Base-by-base conservation (phyloP, 2,888 invertebrate species). In the Epinotia nisella region DNA sequence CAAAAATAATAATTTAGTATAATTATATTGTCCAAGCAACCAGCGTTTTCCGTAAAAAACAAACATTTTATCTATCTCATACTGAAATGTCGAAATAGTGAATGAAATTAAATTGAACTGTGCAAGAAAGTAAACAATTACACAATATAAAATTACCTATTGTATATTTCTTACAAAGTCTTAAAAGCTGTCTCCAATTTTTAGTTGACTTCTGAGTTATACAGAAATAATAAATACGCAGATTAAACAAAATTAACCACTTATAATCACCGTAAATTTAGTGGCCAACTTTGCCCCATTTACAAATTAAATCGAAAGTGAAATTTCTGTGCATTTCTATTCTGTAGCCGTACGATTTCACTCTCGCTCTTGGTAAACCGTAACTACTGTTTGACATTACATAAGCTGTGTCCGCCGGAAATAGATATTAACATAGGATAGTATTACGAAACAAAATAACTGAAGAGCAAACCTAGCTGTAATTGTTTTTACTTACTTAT, bases 371-470 rank as follows among this genome's bases (percentile, higher is more conserved):
- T 64, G n/a, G 49, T 15, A 10, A 3, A 21, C 21, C 55, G 55
- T 55, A 19, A 55, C 65, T 39, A 65, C 65, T 55, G 65, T 65
- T 65, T 53, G 15, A 39, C 65, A 39, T 65, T 65, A 65, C 55
- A 39, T 65, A 65, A 65, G 39, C 55, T 65, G 53, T 41, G 39
- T 24, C 58, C 58, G n/a, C 19, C 64, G 64, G 53, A 39, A 60
- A 51, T 53, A 53, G 4, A 39, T 39, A 55, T 65, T 19, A 39
- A n/a, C 45, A 62, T 51, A 29, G 29, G 35, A 59, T 41, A 61
- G 49, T 45, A 49, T 53, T 64, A 64, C 35, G 64, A 53, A 65
- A 65, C 51, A 19, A 19, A 17, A 17, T 19, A 45, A 64, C 15
- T 24, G 15, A 24, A 21, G 35, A 35, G 35, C 35, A 35, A n/a